Base-by-base conservation (phyloP, 2,113 vertebrate species). In the Glaucidium brasilianum region DNA sequence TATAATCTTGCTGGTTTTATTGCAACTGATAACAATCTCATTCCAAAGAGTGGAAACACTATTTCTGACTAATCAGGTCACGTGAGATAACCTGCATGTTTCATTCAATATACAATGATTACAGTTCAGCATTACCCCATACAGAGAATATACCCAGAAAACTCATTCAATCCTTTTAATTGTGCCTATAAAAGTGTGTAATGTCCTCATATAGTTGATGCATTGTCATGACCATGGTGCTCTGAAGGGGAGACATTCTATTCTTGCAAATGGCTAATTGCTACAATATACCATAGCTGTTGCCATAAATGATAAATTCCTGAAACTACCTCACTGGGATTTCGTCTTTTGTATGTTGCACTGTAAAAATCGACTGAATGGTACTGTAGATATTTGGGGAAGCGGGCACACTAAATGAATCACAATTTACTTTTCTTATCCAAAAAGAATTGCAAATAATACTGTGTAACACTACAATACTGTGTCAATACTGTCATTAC, bases 141-240 rank as follows among this genome's bases (percentile, higher is more conserved):
- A 52, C 29, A 52, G 87, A 91, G 74, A 90, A 90, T 82, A 73
- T 32, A 68, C 77, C 26, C 77, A 58, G 87, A 43, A 96, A 95
- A 85, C 53, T 88, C 92, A 79, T 76, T 95, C 85, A 79, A 6
- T 90, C 80, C 92, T 94, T 96, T 78, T 91, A 96, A 95, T 96
- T 85, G 73, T 90, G 49, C 77, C 94, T 58, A 85, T 96, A 85
- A 95, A 96, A 96, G 64, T 88, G 74, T 91, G 66, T 85, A 79
- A 96, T 59, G 3, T 75, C 74, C 66, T 87, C 91, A 53, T 96
- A 94, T 73, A 96, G 66, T 68, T 97, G 96, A 97, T 90, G 62
- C 92, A 96, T 92, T 91, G 87, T 78, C 69, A 21, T 37, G 77
- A 60, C 90, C 93, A 71, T 8, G 53, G 66, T 39, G 67, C 58